phyloP scores from a whole-genome alignment of 1,140 invertebrate genomes.

The Drosophila nasuta region DNA sequence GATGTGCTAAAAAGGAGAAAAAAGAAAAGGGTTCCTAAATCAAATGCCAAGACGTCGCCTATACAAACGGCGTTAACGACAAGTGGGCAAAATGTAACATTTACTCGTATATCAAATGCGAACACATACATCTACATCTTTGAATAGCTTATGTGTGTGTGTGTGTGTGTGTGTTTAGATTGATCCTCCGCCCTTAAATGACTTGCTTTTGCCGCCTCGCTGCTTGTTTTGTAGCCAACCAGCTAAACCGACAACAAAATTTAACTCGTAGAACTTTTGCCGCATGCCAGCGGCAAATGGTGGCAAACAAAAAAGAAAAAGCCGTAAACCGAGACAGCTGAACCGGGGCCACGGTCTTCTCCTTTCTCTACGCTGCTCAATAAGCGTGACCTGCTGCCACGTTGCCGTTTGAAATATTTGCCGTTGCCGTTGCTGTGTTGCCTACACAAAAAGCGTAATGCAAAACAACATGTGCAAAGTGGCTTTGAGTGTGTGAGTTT shows the following conservation, averaged over 20 bases:
- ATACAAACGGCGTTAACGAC: constrained; percentile 37
- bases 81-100: constrained; percentile 57
- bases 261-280: constrained; percentile 64
- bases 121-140: constrained; percentile 17
- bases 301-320: constrained; percentile 13
- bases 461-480: constrained; percentile 34
- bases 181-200: constrained; percentile 59
- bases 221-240: constrained; percentile 47
- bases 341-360: constrained; percentile 34
- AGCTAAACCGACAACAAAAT: constrained; percentile 49
- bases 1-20: constrained; percentile 22
- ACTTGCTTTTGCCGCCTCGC: constrained; percentile 45
- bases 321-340: constrained; percentile 20
- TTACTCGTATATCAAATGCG: background rate
- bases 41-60: constrained; percentile 29
- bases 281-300: constrained; percentile 59
- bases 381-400: constrained; percentile 76
- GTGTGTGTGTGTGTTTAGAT: constrained; percentile 41
- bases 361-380: constrained; percentile 9
- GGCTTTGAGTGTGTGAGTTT: constrained; percentile 8
- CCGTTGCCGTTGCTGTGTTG: constrained; percentile 4
- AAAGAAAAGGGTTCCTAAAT: constrained; percentile 34
- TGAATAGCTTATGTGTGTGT: constrained; percentile 18
- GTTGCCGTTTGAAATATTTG: constrained; percentile 63
- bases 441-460: constrained; percentile 54